Evolutionary conservation across 37 sponge, comb jelly and placozoan genomes (phyloP), one percentile per base, ranked within the genome.

Genomic region (Hexactinellida sp.): DNA sequence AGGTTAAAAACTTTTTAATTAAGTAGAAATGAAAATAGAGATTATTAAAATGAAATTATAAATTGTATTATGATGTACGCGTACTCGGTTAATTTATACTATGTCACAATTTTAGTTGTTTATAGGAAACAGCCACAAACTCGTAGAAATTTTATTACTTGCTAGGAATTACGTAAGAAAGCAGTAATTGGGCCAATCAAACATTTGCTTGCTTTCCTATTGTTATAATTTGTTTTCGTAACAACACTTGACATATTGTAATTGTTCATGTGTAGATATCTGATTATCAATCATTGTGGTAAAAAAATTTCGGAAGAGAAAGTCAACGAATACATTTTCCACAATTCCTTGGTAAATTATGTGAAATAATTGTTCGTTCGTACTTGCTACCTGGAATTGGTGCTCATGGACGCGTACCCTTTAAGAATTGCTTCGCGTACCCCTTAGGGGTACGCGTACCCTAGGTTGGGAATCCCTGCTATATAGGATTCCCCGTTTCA

Each of bases 371-470:
- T 23, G 76, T 23, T 63, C 76, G 25, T 63, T 63, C 76, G 76
- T 63, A 63, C 76, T 63, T 63, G 34, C 76, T 63, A 23, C 76
- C 30, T n/a, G 76, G 76, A 63, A 63, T 23, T 23, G 76, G 76
- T 63, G 76, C 76, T 63, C 76, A 63, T 63, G 13, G 76, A 63
- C 21, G 25, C 76, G 30, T 23, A 63, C 76, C 76, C 76, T n/a
- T 63, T 63, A 63, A 63, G 76, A 63, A 63, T 63, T 63, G 21
- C 76, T 28, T 63, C 76, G 76, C 30, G 76, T 63, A 63, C 34
- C 76, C n/a, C n/a, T n/a, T n/a, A n/a, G n/a, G n/a, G n/a, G n/a
- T n/a, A n/a, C 76, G 76, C 30, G 76, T 63, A 63, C 34, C 76
- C 76, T 28, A 63, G 76, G 76, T 63, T 63, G 76, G 76, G 76